Evolutionary conservation across 2,888 invertebrate genomes (phyloP).

Genomic region (Cosmia pyralina): DNA sequence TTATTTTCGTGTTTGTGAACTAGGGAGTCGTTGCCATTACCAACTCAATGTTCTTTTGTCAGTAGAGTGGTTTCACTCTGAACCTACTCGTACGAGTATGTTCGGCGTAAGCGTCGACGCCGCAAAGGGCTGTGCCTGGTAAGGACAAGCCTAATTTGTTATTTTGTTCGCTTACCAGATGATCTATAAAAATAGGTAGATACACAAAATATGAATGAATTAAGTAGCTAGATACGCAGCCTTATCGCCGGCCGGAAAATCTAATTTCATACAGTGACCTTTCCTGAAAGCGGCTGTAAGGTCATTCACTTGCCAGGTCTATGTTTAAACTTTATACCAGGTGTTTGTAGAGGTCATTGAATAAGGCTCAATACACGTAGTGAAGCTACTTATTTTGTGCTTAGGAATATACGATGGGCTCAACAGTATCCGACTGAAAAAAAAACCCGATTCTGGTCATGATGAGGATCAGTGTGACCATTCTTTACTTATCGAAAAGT

Average conservation of each 20-base stretch:
- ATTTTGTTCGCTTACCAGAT: neutral
- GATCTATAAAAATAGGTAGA: neutral
- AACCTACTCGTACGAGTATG: too few relatives aligned
- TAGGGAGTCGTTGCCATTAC: neutral
- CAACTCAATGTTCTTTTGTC: neutral
- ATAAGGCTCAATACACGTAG: neutral
- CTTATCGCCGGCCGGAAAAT: constrained; percentile 18
- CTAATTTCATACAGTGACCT: constrained; percentile 44
- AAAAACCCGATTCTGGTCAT: neutral
- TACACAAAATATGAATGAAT: constrained; percentile 14
- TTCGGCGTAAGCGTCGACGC: too few relatives aligned
- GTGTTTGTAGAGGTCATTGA: neutral
- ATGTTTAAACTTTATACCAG: constrained; percentile 19
- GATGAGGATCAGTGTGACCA: neutral
- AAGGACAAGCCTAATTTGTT: too few relatives aligned
- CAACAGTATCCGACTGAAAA: neutral
- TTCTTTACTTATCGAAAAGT: neutral
- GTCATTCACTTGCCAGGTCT: constrained; percentile 22
- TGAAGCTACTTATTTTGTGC: neutral
- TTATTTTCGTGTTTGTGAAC: neutral
- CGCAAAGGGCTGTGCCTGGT: neutral
- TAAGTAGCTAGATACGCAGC: neutral
- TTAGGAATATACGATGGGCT: neutral
- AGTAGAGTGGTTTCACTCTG: too few relatives aligned
- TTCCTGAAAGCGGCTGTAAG: constrained; percentile 16